These are phyloP conservation scores for Stenotaenia linearis DNA, from an alignment of 2,888 invertebrate species.

Conservation along the genomic window DNA sequence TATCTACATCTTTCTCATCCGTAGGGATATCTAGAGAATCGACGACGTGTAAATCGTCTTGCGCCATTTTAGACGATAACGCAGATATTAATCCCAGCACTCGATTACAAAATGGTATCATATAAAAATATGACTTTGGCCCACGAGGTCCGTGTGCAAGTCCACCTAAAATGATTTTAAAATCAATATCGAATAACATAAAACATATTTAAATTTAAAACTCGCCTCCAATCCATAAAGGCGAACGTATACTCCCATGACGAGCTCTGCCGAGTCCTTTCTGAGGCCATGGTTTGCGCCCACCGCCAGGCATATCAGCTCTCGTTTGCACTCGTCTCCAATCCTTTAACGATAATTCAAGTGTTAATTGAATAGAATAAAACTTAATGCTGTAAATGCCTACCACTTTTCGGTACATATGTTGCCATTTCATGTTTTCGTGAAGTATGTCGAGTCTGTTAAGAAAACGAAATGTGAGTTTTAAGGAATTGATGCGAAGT, in stretches of 20 bases:
- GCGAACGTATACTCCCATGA: constrained; percentile 87
- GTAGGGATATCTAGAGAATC: constrained; percentile 78
- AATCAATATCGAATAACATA: too few relatives aligned
- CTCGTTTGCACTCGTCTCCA: constrained; percentile 71
- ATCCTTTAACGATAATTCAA: constrained; percentile 48
- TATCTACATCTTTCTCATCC: constrained; percentile 58
- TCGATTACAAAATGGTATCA: constrained; percentile 75
- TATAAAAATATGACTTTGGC: constrained; percentile 84
- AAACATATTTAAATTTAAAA: too few relatives aligned
- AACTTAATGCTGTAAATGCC: constrained; percentile 42
- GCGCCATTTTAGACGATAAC: constrained; percentile 84
- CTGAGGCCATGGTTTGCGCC: constrained; percentile 94
- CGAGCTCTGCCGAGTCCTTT: constrained; percentile 86
- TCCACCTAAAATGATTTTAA: too few relatives aligned
- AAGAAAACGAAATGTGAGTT: background rate
- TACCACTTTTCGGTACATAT: constrained; percentile 68
- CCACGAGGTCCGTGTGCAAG: constrained; percentile 83
- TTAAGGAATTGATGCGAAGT: too few relatives aligned
- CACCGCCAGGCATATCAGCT: constrained; percentile 82
- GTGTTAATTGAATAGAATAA: constrained; percentile 16
- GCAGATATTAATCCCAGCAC: constrained; percentile 74
- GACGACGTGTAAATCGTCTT: constrained; percentile 90
- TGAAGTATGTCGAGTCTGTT: constrained; percentile 70
- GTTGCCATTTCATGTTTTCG: constrained; percentile 81
- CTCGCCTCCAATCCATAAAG: constrained; percentile 74